Evolutionary conservation across 2,888 invertebrate species (phyloP).

Genomic region (Lasioglossum leucozonium): DNA sequence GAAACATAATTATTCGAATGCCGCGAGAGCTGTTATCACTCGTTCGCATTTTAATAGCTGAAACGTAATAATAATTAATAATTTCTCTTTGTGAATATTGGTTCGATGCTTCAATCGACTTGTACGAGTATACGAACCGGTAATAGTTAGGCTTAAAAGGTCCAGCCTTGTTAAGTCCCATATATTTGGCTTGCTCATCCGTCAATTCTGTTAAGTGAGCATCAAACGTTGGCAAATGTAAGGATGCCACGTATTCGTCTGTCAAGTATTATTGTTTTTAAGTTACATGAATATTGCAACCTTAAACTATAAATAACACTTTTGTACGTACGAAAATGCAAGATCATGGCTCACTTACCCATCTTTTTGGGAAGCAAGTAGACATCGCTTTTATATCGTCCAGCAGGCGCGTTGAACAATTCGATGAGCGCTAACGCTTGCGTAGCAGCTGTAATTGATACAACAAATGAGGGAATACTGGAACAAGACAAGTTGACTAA

Average conservation of each 20-base stretch:
- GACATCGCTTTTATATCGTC: constrained; percentile 98
- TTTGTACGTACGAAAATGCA: not conserved
- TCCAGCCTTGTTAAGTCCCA: constrained; percentile 98
- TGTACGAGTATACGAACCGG: constrained; percentile 87
- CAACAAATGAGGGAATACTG: constrained; percentile 98
- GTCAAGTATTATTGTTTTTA: constrained; percentile 63
- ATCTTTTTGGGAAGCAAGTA: constrained; percentile 99
- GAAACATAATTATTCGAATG: constrained; percentile 54
- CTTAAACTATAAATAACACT: too few relatives aligned
- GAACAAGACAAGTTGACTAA: constrained; percentile 98
- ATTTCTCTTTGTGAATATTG: not conserved
- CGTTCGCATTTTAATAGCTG: constrained; percentile 67
- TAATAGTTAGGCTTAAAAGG: constrained; percentile 99
- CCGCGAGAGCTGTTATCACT: constrained; percentile 46
- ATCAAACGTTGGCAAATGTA: constrained; percentile 98
- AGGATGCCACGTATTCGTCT: constrained; percentile 99
- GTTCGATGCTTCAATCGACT: not conserved
- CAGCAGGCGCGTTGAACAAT: constrained; percentile 97
- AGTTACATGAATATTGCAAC: too few relatives aligned
- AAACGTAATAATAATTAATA: constrained; percentile 51
- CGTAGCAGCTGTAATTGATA: constrained; percentile 98
- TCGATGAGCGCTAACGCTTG: constrained; percentile 99
- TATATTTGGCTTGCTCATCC: constrained; percentile 98
- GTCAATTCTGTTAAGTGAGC: constrained; percentile 97
- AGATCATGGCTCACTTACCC: constrained; percentile 86